Evolutionary conservation across 2,888 invertebrate species (phyloP), one percentile per base, ranked within the genome.

Genomic region (Sinopyrophorus schimmeli): DNA sequence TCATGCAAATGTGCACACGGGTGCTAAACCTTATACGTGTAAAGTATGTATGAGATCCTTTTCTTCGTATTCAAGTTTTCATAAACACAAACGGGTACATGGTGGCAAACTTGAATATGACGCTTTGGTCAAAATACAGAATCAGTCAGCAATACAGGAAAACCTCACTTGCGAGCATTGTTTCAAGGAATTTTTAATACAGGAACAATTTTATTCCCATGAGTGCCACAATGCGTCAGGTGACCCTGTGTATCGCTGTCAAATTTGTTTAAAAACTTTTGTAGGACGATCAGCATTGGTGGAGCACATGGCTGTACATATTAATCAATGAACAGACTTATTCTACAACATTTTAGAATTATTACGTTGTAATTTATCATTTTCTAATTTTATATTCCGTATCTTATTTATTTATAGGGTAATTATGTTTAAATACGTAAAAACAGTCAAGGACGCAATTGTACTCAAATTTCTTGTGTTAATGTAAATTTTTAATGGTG

Each of bases 271-370:
- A 7, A 37, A 23, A 9, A 18, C 48, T 1, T 42, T 30, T 31
- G 2, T 35, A 30, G 38, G 38, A 14, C 41, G 48, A 3, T 24
- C 21, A n/a, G 35, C 48, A 14, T 38, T 48, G 24, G 37, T 48
- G 3, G 48, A 48, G 14, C 48, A 48, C 11, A 48, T 48, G 48
- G 27, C 31, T 2, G 18, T 48, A 7, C 48, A 48, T 21, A 17
- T 48, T 12, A 37, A 20, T 10, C 16, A 31, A n/a, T n/a, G n/a
- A n/a, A n/a, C n/a, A n/a, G n/a, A n/a, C n/a, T n/a, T n/a, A n/a
- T n/a, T n/a, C n/a, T n/a, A n/a, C n/a, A n/a, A n/a, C n/a, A n/a
- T n/a, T n/a, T n/a, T n/a, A n/a, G n/a, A n/a, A n/a, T n/a, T n/a
- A n/a, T n/a, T n/a, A n/a, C n/a, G n/a, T n/a, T n/a, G n/a, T n/a